phyloP scores from a whole-genome alignment of 2,797 vertebrate genomes.

The Parauchenoglanis punctatus region DNA sequence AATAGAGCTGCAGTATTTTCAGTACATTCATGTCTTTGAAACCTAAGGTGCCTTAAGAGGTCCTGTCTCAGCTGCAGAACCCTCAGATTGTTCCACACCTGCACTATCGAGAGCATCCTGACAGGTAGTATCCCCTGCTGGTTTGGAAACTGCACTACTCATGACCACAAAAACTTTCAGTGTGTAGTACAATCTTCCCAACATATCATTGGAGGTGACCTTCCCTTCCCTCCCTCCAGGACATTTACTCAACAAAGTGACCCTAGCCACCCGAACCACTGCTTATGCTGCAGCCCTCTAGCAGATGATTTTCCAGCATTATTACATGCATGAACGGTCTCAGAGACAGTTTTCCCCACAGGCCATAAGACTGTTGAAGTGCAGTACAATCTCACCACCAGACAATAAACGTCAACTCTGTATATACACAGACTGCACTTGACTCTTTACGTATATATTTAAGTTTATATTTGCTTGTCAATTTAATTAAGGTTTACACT shows the following conservation, averaged over 20 bases:
- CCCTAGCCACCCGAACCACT: neutral
- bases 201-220: neutral
- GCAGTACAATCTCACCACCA: neutral
- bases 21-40: neutral
- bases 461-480: neutral
- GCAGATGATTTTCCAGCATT: neutral
- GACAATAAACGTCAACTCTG: neutral
- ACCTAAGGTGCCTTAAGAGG: neutral
- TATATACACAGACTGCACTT: neutral
- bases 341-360: neutral
- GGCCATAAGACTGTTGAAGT: neutral
- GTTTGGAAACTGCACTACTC: neutral
- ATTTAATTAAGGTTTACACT: neutral
- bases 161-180: neutral
- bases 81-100: neutral
- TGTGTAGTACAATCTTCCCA: neutral
- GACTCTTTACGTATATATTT: neutral
- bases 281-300: neutral
- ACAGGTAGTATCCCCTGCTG: neutral
- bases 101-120: neutral
- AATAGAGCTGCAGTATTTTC: neutral
- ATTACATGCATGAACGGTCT: slow-evolving; percentile 2
- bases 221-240: neutral
- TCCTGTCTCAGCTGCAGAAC: neutral
- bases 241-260: slow-evolving; percentile 1